phyloP scores from a whole-genome alignment of 2,888 invertebrate genomes.

The Maniola hyperantus region DNA sequence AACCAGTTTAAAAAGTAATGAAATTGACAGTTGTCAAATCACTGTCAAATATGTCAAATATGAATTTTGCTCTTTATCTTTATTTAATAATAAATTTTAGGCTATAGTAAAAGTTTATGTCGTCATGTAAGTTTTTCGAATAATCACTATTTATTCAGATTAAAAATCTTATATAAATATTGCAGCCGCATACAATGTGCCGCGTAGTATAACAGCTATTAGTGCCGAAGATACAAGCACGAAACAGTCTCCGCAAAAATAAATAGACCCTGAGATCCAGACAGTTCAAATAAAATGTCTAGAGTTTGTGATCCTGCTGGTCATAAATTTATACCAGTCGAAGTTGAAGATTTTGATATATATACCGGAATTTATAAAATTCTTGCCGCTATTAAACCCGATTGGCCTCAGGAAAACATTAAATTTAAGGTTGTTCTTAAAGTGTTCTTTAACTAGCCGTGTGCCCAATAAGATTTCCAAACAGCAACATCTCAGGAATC shows the following conservation, averaged over 20 bases:
- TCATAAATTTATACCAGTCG: constrained; percentile 81
- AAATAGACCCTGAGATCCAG: too few relatives aligned
- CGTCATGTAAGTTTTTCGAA: too few relatives aligned
- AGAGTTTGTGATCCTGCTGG: constrained; percentile 57
- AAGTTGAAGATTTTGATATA: constrained; percentile 86
- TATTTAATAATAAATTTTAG: too few relatives aligned
- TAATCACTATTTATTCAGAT: too few relatives aligned
- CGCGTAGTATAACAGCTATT: constrained; percentile 2
- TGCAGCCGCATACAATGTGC: constrained; percentile 6
- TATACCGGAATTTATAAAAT: constrained; percentile 86
- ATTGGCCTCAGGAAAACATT: constrained; percentile 85
- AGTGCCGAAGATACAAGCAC: constrained; percentile 7
- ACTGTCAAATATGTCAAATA: too few relatives aligned
- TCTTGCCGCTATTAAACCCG: constrained; percentile 86
- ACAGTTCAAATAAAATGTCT: constrained; percentile 56
- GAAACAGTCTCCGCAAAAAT: background rate
- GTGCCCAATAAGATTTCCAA: too few relatives aligned
- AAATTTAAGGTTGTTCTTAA: constrained; percentile 85
- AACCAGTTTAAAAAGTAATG: too few relatives aligned
- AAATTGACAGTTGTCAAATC: too few relatives aligned
- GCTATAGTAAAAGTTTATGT: too few relatives aligned
- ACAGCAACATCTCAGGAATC: too few relatives aligned
- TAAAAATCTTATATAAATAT: constrained; percentile 6
- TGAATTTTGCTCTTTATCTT: too few relatives aligned
- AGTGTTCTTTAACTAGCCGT: constrained; percentile 1